Evolutionary conservation across 2,113 vertebrate species (phyloP), one percentile per base, ranked within the genome.

Genomic region (Sebastes fasciatus): DNA sequence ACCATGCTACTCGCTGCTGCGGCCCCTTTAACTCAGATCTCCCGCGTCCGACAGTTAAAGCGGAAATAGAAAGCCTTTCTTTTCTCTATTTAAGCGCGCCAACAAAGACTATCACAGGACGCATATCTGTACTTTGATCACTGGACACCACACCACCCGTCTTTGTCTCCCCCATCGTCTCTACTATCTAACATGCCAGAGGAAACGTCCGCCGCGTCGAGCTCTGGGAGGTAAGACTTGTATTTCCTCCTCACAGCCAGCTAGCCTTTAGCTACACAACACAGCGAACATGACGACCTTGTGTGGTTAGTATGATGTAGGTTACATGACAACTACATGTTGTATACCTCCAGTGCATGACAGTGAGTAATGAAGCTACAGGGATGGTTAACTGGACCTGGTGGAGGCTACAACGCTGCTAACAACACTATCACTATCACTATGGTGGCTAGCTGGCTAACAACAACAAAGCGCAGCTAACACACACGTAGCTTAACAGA

Each of bases 11-110:
- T 34, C 34, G 34, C 1, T 49, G 83, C 77, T 81, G 79, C 93
- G 91, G 83, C 66, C 79, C 90, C 95, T 95, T 96, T 95, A 96
- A 95, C 19, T 76, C 0, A 61, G 85, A 79, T 93, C 95, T 95
- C 95, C 94, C 95, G 95, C 95, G 93, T 91, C 86, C 87, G 52
- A 79, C 34, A 91, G 72, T 76, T 88, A 86, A 34, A 91, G 88
- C 95, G 95, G 96, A 96, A 96, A 90, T 91, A 90, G 84, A 60
- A 67, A 85, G 34, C 71, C 43, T 49, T 34, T 75, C 49, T 89
- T 91, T 75, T 91, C 93, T 90, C 91, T 95, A 95, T 96, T 95
- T 96, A 96, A 96, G 93, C 93, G 95, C 95, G 94, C 94, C 93
- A 95, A 95, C 95, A 91, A 93, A 89, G 92, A 79, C 58, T 7